Evolutionary conservation across 2,888 invertebrate species (phyloP), one percentile per base, ranked within the genome.

Genomic region (Griposia aprilina): DNA sequence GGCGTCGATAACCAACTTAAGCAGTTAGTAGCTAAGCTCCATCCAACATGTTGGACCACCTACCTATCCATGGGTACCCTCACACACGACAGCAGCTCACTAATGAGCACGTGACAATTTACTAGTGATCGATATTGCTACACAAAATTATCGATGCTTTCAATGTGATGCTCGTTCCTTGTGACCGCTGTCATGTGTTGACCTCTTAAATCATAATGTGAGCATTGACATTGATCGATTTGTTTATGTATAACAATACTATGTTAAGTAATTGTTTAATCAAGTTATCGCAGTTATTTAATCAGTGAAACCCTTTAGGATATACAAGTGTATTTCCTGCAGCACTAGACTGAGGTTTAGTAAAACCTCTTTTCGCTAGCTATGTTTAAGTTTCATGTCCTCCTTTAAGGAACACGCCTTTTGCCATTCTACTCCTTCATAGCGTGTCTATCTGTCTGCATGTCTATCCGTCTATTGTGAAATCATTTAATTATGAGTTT

Each of bases 61-160:
- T n/a, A 20, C 11, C 7, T 60, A 41, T n/a, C 57, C 23, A 55
- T 82, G 52, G 13, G n/a, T 72, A 81, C 48, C n/a, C 13, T 7
- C 11, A 15, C 20, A 50, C 11, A 67, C 1, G 10, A 17, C 17
- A 48, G 13, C 1, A n/a, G 15, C 23, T 63, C 57, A 68, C 15
- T 57, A 69, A 76, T 30, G 63, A 23, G 69, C 72, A 73, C 65
- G 69, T 57, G 65, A 57, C 63, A 76, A 76, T 48, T 73, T 71
- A 57, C 57, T 48, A 48, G 70, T 76, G 85, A 85, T 76, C 81
- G 85, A 81, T 81, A 85, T 75, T 60, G 26, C 50, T 41, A 62
- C 63, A 75, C 41, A 73, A 71, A 75, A 45, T 55, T 59, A 52
- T 62, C 26, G n/a, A 71, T 30, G 48, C 41, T 78, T 66, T 81